Conservation (phyloP, 30 jellyfish, hydroid and myxozoan genomes). For the Cassiopea andromeda region DNA sequence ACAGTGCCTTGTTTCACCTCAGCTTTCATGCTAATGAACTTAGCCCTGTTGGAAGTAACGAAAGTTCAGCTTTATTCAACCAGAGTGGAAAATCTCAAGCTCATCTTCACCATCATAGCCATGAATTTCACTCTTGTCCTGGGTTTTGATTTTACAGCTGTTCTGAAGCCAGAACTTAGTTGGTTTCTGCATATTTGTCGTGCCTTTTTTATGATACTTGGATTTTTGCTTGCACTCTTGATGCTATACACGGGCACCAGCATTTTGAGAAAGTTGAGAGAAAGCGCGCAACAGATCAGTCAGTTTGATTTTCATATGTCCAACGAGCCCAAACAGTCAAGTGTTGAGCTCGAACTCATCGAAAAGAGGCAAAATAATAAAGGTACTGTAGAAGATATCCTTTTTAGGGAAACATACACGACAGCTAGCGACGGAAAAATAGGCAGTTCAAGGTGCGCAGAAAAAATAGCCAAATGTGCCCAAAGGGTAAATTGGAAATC, state of each 20-base stretch:
- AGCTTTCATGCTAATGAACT: constrained; percentile 56
- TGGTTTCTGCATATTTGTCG: constrained; percentile 52
- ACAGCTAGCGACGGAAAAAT: not conserved
- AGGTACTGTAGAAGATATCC: not conserved
- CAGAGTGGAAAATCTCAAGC: constrained; percentile 40
- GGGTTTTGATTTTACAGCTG: constrained; percentile 41
- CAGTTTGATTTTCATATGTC: not conserved
- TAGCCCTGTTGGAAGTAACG: constrained; percentile 59
- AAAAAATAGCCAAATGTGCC: not conserved
- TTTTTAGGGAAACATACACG: not conserved
- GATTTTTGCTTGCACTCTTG: constrained; percentile 32
- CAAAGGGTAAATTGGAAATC: constrained; percentile 6
- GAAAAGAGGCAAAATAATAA: not conserved
- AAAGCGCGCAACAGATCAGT: constrained; percentile 9
- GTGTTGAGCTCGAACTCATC: not conserved
- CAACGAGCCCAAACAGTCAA: not conserved
- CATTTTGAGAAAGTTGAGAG: constrained; percentile 29
- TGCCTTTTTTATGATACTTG: constrained; percentile 34
- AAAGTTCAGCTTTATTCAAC: constrained; percentile 63
- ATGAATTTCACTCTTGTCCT: constrained; percentile 30
- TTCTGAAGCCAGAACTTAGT: constrained; percentile 19
- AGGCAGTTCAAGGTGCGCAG: not conserved
- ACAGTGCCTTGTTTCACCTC: constrained; percentile 65
- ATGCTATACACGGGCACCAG: constrained; percentile 42
- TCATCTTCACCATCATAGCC: constrained; percentile 15